phyloP scores from a whole-genome alignment of 1,140 invertebrate genomes.

The Drosophila grimshawi region DNA sequence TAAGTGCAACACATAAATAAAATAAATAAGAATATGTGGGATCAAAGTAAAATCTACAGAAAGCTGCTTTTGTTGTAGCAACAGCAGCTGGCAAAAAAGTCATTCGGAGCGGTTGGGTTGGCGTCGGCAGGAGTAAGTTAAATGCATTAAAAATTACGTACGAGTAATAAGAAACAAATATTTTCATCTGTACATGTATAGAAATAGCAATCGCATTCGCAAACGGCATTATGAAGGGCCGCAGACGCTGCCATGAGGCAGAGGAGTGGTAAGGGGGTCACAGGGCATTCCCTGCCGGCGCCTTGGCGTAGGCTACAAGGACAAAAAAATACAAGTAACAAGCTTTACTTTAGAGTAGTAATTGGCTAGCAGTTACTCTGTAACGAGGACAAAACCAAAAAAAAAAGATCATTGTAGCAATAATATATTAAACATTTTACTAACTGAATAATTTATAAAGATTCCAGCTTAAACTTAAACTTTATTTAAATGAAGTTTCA shows the following conservation, averaged over 20 bases:
- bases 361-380: not conserved
- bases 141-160: slow-evolving; percentile 57
- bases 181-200: slow-evolving; percentile 21
- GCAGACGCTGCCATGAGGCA: slow-evolving; percentile 5
- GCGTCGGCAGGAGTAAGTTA: not conserved
- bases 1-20: slow-evolving; percentile 8
- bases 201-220: slow-evolving; percentile 35
- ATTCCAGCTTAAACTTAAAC: no score
- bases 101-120: not conserved
- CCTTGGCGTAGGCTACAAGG: slow-evolving; percentile 25
- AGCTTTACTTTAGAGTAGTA: not conserved
- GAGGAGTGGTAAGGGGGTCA: not conserved
- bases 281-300: slow-evolving; percentile 19
- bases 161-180: slow-evolving; percentile 28
- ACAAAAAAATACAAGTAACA: not conserved
- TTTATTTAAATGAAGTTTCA: no score
- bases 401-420: no score
- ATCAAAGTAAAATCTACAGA: slow-evolving; percentile 35
- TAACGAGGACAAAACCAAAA: not conserved
- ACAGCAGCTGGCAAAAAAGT: slow-evolving; percentile 7
- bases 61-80: slow-evolving; percentile 49
- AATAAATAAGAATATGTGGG: slow-evolving; percentile 25
- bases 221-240: slow-evolving; percentile 40
- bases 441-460: no score
- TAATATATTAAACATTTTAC: no score